These are phyloP conservation scores for Chionomys nivalis DNA, from an alignment of 2,113 vertebrate genomes.

Conservation along the genomic window DNA sequence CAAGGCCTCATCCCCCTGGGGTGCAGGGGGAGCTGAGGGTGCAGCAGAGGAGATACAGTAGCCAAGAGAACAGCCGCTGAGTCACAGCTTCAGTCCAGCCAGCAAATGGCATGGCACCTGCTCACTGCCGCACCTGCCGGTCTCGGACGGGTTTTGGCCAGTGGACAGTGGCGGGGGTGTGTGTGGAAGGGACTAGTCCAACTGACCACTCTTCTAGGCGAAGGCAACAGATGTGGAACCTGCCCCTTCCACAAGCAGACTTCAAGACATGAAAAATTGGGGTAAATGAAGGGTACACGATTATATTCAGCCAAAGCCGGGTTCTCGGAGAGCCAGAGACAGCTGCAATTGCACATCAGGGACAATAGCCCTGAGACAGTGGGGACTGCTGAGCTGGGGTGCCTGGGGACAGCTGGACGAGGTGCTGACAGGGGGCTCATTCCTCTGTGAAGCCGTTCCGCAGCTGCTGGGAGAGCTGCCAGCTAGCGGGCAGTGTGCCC, in stretches of 20 bases:
- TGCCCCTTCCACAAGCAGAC: background rate
- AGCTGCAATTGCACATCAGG: conserved; percentile 77
- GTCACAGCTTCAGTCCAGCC: conserved; percentile 37
- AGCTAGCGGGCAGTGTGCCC: conserved; percentile 61
- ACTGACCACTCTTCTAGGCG: conserved; percentile 18
- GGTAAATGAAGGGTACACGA: conserved; percentile 79
- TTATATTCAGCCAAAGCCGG: conserved; percentile 79
- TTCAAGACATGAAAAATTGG: conserved; percentile 78
- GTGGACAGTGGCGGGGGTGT: background rate
- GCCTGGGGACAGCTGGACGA: conserved; percentile 80
- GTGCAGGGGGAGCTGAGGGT: background rate
- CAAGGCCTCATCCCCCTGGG: background rate
- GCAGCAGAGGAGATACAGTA: fast-evolving
- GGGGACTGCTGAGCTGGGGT: conserved; percentile 70
- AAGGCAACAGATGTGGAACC: conserved; percentile 54
- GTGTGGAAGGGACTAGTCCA: background rate
- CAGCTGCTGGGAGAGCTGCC: conserved; percentile 85
- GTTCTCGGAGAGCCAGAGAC: conserved; percentile 83
- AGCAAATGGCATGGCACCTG: conserved; percentile 70
- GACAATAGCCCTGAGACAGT: conserved; percentile 76
- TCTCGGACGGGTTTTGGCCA: conserved; percentile 22
- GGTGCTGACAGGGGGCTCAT: conserved; percentile 82
- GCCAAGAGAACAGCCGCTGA: conserved; percentile 70
- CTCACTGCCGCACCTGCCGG: conserved; percentile 60
- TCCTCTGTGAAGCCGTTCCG: conserved; percentile 73